Evolutionary conservation across 2,797 vertebrate genomes (phyloP).

Genomic region (Enteromius argenteus): DNA sequence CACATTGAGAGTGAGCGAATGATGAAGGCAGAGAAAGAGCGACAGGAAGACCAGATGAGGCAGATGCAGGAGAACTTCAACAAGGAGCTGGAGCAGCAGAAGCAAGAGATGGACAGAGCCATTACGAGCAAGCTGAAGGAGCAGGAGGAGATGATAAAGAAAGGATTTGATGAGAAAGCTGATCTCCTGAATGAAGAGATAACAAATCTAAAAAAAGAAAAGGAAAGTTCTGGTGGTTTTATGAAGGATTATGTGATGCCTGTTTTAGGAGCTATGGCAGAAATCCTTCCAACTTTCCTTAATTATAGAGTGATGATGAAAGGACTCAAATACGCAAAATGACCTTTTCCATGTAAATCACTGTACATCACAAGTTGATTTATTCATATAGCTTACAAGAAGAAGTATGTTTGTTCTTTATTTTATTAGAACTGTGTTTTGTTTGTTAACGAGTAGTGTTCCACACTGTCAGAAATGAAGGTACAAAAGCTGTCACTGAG

Average conservation of each 20-base stretch:
- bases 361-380: not conserved
- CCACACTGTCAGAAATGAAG: no score
- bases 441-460: not conserved
- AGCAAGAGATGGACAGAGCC: slow-evolving; percentile 53
- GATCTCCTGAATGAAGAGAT: slow-evolving; percentile 56
- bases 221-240: not conserved
- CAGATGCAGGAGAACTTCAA: slow-evolving; percentile 55
- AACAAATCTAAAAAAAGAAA: slow-evolving; percentile 44
- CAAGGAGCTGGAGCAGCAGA: slow-evolving; percentile 41
- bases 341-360: not conserved
- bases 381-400: no score
- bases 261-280: accelerated
- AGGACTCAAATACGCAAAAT: not conserved
- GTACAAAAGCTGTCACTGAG: no score
- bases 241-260: slow-evolving; percentile 16
- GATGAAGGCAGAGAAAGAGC: slow-evolving; percentile 34
- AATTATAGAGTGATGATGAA: slow-evolving; percentile 21
- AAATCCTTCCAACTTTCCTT: not conserved
- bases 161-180: slow-evolving; percentile 55
- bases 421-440: not conserved
- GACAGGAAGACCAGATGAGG: slow-evolving; percentile 45
- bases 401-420: no score
- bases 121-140: slow-evolving; percentile 62
- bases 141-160: slow-evolving; percentile 56
- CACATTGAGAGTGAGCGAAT: slow-evolving; percentile 42